A percentile compares a stretch with the other conserved stretches of the same genome.
phyloP scores from a whole-genome alignment of 2,113 vertebrate genomes.

The Oostethus manadensis region DNA sequence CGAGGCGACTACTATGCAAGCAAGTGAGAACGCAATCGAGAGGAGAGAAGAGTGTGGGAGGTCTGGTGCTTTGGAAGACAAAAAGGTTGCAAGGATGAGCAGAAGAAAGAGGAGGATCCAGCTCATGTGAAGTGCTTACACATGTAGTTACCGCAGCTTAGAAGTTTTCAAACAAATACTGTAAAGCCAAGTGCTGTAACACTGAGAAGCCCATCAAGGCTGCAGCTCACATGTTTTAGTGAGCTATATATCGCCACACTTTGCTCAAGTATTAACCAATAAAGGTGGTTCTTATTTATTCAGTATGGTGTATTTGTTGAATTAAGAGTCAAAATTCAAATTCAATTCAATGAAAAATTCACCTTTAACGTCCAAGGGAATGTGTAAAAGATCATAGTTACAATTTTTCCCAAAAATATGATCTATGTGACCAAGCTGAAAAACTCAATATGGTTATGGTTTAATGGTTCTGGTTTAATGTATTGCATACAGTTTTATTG shows the following conservation, averaged over 20 bases:
- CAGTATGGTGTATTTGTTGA: background rate
- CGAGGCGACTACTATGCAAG: conserved; percentile 14
- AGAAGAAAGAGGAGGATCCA: conserved; percentile 21
- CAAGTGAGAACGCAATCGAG: conserved; percentile 8
- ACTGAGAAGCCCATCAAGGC: conserved; percentile 11
- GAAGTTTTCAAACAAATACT: background rate
- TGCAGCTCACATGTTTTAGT: background rate
- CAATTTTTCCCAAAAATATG: background rate
- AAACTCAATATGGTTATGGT: no score
- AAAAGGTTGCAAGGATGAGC: conserved; percentile 37
- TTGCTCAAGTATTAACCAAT: background rate
- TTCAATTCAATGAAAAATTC: conserved; percentile 17
- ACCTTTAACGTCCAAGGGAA: conserved; percentile 9
- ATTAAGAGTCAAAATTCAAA: conserved; percentile 9
- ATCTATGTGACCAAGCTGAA: no score
- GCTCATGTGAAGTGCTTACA: conserved; percentile 44
- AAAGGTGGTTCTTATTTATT: conserved; percentile 4
- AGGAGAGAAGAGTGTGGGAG: conserved; percentile 35
- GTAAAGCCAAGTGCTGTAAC: conserved; percentile 14
- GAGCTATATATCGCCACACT: background rate
- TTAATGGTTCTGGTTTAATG: no score
- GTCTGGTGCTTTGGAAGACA: conserved; percentile 34
- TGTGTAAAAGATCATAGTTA: conserved; percentile 9
- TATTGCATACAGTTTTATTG: no score
- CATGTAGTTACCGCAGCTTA: conserved; percentile 15